Conservation (phyloP, 2,888 invertebrate species). For the Papilio elwesi region DNA sequence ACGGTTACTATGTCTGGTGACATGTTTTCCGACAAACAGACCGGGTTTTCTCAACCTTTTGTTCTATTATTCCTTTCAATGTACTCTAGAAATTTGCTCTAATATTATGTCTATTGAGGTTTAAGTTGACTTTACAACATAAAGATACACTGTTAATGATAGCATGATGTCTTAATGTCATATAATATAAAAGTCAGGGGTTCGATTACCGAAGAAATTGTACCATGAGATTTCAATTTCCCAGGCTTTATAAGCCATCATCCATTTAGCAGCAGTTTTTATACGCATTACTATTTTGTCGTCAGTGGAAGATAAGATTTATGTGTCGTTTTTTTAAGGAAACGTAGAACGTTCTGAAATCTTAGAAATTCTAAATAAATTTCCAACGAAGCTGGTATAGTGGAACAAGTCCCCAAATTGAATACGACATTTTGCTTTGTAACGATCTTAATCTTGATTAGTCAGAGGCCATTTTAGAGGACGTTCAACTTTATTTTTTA, state of each 20-base stretch:
- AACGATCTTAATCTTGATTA: slow-evolving; percentile 52
- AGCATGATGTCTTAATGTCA: neutral
- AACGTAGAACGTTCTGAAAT: neutral
- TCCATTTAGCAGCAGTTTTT: neutral
- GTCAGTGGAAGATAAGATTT: too few species aligned
- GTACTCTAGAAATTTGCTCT: slow-evolving; percentile 14
- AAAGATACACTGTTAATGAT: neutral
- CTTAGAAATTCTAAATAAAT: neutral
- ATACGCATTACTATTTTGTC: neutral
- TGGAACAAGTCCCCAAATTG: slow-evolving; percentile 52
- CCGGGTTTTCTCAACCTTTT: slow-evolving; percentile 51
- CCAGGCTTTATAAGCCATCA: too few species aligned
- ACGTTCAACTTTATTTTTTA: slow-evolving; percentile 55
- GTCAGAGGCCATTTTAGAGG: slow-evolving; percentile 48
- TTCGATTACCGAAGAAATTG: too few species aligned
- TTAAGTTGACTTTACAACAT: slow-evolving; percentile 4
- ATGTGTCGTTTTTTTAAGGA: neutral
- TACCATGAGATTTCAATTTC: too few species aligned
- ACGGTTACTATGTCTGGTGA: slow-evolving; percentile 59
- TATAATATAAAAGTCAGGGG: too few species aligned
- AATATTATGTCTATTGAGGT: slow-evolving; percentile 15
- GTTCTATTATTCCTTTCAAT: slow-evolving; percentile 34
- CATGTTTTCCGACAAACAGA: slow-evolving; percentile 53
- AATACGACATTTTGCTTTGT: slow-evolving; percentile 40
- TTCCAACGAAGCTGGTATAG: slow-evolving; percentile 21